Base-by-base conservation (phyloP, 2,888 invertebrate species). In the Tryphoninae sp. region DNA sequence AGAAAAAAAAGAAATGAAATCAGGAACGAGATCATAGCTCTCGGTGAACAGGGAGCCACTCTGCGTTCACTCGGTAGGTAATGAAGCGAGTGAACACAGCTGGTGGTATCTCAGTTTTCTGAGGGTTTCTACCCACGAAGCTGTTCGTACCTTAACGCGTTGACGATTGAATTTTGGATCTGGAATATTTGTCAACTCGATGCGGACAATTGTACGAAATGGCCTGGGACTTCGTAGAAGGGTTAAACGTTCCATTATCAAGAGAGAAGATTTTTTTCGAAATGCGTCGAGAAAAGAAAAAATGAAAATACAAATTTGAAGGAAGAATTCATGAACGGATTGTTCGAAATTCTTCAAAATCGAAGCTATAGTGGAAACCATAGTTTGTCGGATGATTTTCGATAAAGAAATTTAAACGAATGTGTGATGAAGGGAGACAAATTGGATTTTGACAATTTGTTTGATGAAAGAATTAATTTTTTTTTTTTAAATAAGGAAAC, bases 71-170 rank as follows among this genome's bases (percentile, higher is more conserved):
- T 96, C 95, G 95, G 94, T 93, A 93, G 92, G 92, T 92, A 92
- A 93, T 92, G 93, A 93, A 90, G 90, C 91, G 94, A 96, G 97
- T 97, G 97, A 98, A 98, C 97, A 97, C 97, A 98, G 97, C 97
- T 97, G 97, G 97, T 97, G 97, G 97, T 98, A 97, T 97, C 97
- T 97, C 97, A 97, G 97, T 97, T 92, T 91, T 93, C 92, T 91
- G 89, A 86, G 91, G 89, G 93, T 89, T 87, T 88, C 71, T 77
- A 61, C 16, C 51, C 40, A 73, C 49, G 2, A 45, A 45, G 13
- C 45, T 19, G 19, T 45, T 45, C 45, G 2, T 9, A 45, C 9
- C 9, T 45, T 13, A 9, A 13, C 45, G 13, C 45, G 9, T 13
- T 13, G 45, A 45, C 9, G 9, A 13, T 13, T 45, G 45, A 45